Evolutionary conservation across 2,888 invertebrate species (phyloP).

Genomic region (Furcula furcula): DNA sequence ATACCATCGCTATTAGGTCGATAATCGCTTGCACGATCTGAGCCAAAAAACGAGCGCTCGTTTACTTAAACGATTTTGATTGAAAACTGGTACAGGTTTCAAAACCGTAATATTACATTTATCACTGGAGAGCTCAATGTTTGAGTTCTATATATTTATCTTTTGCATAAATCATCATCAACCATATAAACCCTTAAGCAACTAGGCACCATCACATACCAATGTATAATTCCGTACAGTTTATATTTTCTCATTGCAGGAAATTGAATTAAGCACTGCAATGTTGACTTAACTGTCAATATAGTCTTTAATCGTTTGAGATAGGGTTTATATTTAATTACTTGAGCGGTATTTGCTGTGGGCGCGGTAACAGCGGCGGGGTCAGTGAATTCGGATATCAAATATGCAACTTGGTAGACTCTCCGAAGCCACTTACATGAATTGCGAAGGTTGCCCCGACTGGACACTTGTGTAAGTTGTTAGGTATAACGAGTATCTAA

Average conservation of each 20-base stretch:
- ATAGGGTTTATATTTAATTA: slow-evolving; percentile 20
- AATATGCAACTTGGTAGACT: slow-evolving; percentile 54
- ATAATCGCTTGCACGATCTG: no score
- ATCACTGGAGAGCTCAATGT: no score
- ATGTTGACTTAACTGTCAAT: slow-evolving; percentile 3
- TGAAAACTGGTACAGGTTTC: no score
- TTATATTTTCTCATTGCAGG: slow-evolving; percentile 37
- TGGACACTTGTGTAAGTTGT: slow-evolving; percentile 14
- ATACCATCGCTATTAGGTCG: no score
- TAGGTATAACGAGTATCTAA: slow-evolving; percentile 5
- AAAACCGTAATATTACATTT: no score
- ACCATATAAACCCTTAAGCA: no score
- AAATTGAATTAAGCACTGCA: slow-evolving; percentile 32
- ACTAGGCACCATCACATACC: no score
- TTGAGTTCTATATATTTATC: no score
- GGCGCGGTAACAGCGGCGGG: slow-evolving; percentile 18
- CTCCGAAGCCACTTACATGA: slow-evolving; percentile 50
- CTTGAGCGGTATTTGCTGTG: slow-evolving; percentile 5
- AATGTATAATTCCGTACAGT: slow-evolving; percentile 30
- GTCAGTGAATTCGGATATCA: slow-evolving; percentile 42
- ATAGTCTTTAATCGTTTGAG: slow-evolving; percentile 6
- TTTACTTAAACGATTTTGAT: no score
- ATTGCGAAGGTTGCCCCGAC: slow-evolving; percentile 45
- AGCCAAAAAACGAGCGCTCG: no score
- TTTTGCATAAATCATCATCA: no score